A percentile compares a stretch with the other conserved stretches of the same genome.
Evolutionary conservation across 1,140 invertebrate species (phyloP).

Genomic region (Heliconius himera): DNA sequence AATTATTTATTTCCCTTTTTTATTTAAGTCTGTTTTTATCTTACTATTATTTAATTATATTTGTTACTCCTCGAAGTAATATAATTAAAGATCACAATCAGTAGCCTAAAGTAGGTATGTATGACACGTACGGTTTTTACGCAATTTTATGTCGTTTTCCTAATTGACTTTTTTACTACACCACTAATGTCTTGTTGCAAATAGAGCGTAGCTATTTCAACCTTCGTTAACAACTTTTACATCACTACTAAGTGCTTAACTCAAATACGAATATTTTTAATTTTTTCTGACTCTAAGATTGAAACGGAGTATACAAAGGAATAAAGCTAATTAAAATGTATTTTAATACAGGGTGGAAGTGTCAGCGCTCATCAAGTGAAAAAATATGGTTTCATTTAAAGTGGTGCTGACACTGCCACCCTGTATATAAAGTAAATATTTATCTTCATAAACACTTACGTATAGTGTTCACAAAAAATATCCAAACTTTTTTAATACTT

Average conservation of each 20-base stretch:
- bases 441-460: too few relatives aligned
- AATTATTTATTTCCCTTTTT: too few relatives aligned
- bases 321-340: too few relatives aligned
- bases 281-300: neutral
- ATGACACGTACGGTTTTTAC: neutral
- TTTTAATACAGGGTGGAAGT: too few relatives aligned
- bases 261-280: neutral
- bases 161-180: neutral
- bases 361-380: too few relatives aligned
- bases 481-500: too few relatives aligned
- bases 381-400: too few relatives aligned
- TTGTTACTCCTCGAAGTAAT: neutral
- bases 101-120: neutral
- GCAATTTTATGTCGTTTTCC: neutral
- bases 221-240: neutral
- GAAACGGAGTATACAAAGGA: too few relatives aligned
- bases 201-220: neutral
- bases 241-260: neutral
- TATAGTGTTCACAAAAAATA: too few relatives aligned
- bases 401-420: too few relatives aligned
- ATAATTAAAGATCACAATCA: neutral
- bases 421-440: too few relatives aligned
- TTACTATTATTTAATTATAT: neutral
- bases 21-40: neutral
- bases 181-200: neutral